Conservation (phyloP, 2,888 invertebrate genomes). For the Boloria euphrosyne region DNA sequence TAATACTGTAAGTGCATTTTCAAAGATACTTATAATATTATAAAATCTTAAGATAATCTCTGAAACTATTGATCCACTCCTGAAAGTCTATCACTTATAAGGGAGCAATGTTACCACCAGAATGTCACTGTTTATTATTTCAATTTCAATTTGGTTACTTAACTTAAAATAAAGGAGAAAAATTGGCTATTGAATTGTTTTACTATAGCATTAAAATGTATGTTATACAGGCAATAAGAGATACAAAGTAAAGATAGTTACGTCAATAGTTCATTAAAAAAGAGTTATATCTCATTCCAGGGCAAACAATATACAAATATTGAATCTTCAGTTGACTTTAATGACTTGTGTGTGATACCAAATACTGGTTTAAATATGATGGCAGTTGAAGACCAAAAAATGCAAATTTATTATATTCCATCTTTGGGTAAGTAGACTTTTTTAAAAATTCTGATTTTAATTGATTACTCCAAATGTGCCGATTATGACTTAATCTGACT, state of each 20-base stretch:
- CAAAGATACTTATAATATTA: not conserved
- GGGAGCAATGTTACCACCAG: no score
- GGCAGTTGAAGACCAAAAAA: conserved; percentile 96
- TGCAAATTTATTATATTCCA: conserved; percentile 97
- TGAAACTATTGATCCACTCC: no score
- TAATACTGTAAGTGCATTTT: conserved; percentile 84
- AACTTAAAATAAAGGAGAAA: no score
- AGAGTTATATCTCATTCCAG: conserved; percentile 73
- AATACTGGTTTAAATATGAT: conserved; percentile 95
- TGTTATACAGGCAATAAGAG: not conserved
- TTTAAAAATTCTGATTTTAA: no score
- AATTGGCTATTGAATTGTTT: no score
- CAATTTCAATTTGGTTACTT: not conserved
- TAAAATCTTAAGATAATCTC: no score
- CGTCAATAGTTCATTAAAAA: not conserved
- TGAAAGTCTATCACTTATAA: no score
- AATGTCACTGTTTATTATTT: not conserved
- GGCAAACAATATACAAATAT: conserved; percentile 97
- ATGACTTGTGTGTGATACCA: conserved; percentile 95
- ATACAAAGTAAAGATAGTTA: not conserved
- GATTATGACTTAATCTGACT: no score
- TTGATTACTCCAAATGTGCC: no score
- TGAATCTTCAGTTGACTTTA: conserved; percentile 92
- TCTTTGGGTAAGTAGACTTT: conserved; percentile 78
- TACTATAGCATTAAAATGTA: not conserved